Evolutionary conservation across 2,888 invertebrate genomes (phyloP).

Genomic region (Atrina japonica): DNA sequence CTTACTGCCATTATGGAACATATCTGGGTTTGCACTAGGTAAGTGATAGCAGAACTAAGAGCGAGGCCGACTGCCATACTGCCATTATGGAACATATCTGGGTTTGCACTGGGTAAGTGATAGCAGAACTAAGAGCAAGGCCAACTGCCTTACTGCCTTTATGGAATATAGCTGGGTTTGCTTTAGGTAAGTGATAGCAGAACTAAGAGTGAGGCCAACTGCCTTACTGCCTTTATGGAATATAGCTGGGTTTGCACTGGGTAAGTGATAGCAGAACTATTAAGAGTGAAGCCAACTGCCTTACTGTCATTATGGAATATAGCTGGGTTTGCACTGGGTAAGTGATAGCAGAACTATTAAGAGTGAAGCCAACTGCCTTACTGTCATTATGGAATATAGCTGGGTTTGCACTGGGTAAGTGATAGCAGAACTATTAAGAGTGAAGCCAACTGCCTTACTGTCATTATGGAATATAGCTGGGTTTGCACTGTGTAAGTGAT

Average conservation of each 20-base stretch:
- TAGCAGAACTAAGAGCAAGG: constrained; percentile 92
- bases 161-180: constrained; percentile 97
- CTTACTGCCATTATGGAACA: too few relatives aligned
- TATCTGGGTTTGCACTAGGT: too few relatives aligned
- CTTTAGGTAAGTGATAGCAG: constrained; percentile 94
- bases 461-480: constrained; percentile 98
- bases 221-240: too few relatives aligned
- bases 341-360: too few relatives aligned
- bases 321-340: constrained; percentile 94
- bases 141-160: constrained; percentile 95
- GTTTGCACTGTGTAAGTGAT: constrained; percentile 87
- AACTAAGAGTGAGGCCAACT: constrained; percentile 93
- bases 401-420: constrained; percentile 90
- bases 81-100: constrained; percentile 97
- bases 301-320: constrained; percentile 96
- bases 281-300: constrained; percentile 93
- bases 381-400: constrained; percentile 97
- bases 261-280: too few relatives aligned
- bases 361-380: too few relatives aligned
- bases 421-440: neutral
- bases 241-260: too few relatives aligned
- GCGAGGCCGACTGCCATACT: constrained; percentile 94
- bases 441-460: constrained; percentile 86
- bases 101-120: constrained; percentile 93
- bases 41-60: constrained; percentile 92